phyloP scores from a whole-genome alignment of 1,140 invertebrate species.

The Mya arenaria region DNA sequence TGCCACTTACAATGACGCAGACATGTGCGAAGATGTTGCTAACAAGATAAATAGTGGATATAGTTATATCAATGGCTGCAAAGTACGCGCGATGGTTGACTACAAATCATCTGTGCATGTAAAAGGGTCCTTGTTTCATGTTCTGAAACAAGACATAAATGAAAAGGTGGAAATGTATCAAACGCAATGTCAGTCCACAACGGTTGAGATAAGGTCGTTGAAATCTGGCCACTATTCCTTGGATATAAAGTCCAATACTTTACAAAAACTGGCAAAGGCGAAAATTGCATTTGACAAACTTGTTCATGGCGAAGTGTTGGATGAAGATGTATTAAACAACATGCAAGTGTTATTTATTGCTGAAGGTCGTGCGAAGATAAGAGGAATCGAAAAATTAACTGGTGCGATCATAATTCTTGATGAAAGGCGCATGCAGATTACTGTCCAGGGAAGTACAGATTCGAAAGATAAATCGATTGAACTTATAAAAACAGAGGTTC shows the following conservation, averaged over 20 bases:
- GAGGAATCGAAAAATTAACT: slow-evolving; percentile 57
- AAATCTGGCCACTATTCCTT: slow-evolving; percentile 55
- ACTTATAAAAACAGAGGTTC: slow-evolving; percentile 59
- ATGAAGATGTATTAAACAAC: slow-evolving; percentile 26
- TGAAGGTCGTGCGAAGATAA: slow-evolving; percentile 57
- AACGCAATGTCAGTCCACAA: background rate
- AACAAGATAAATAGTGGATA: background rate
- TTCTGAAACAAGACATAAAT: slow-evolving; percentile 47
- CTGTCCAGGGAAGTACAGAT: slow-evolving; percentile 61
- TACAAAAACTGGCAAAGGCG: slow-evolving; percentile 45
- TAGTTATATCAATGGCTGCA: slow-evolving; percentile 15
- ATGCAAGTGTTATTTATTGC: slow-evolving; percentile 55
- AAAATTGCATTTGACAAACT: slow-evolving; percentile 56
- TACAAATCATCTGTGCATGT: slow-evolving; percentile 58
- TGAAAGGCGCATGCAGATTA: slow-evolving; percentile 60
- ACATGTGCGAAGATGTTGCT: slow-evolving; percentile 55
- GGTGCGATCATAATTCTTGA: slow-evolving; percentile 61
- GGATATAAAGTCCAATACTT: slow-evolving; percentile 56
- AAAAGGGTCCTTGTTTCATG: slow-evolving; percentile 46
- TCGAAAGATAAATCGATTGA: slow-evolving; percentile 31
- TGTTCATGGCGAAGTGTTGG: slow-evolving; percentile 62
- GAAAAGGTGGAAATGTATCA: no score
- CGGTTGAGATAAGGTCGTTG: slow-evolving; percentile 31
- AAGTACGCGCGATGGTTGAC: slow-evolving; percentile 22
- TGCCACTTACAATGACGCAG: slow-evolving; percentile 63